Percentiles rank a stretch among this genome's conserved stretches.
Evolutionary conservation across 2,113 vertebrate genomes (phyloP).

Genomic region (Syngnathus typhle): DNA sequence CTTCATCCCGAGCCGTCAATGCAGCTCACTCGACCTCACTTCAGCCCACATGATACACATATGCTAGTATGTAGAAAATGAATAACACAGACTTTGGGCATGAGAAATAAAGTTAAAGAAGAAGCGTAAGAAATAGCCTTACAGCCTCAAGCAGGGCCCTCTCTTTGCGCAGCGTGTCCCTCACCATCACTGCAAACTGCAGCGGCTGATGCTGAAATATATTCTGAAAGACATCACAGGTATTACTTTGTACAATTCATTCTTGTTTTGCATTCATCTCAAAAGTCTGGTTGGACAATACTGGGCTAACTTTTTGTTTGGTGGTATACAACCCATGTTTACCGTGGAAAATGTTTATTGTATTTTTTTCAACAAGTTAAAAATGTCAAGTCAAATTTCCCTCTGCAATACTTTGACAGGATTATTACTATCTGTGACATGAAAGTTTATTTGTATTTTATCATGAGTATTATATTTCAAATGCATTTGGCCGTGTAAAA

Average conservation of each 20-base stretch:
- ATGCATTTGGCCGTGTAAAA: no score
- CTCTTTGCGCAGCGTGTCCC: constrained; percentile 67
- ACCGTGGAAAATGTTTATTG: no score
- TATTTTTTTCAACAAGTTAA: no score
- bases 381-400: no score
- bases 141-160: constrained; percentile 53
- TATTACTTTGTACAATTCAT: neutral
- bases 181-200: constrained; percentile 60
- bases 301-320: neutral
- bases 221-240: constrained; percentile 46
- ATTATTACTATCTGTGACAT: no score
- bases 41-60: no score
- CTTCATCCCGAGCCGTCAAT: neutral
- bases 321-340: no score
- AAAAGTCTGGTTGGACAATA: neutral
- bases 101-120: neutral
- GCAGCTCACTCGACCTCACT: neutral
- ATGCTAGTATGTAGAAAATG: no score
- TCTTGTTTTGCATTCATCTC: neutral
- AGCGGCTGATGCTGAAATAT: constrained; percentile 51
- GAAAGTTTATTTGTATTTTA: no score
- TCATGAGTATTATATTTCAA: no score
- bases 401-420: no score
- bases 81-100: neutral
- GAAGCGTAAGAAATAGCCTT: constrained; percentile 10